Conservation (phyloP, 2,888 invertebrate species). For the Harmothoe impar region DNA sequence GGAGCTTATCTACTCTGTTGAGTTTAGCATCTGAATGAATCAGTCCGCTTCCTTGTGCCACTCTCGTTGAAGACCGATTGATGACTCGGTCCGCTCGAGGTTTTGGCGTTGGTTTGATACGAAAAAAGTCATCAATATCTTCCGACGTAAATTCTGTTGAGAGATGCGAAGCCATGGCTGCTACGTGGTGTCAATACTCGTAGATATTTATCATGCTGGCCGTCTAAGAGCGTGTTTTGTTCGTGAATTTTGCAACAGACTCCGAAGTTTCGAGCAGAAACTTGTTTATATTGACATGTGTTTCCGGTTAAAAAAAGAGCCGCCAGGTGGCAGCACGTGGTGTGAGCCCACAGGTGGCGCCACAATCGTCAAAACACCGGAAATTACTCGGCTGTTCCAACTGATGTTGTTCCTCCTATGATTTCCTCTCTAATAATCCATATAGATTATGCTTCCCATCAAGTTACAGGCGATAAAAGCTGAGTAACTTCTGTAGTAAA, state of each 20-base stretch:
- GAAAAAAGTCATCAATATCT: conserved; percentile 80
- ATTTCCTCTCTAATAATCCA: not conserved
- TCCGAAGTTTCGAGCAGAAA: not conserved
- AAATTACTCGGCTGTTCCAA: conserved; percentile 20
- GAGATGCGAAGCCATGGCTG: conserved; percentile 66
- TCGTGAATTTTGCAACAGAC: not conserved
- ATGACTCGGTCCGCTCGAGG: conserved; percentile 65
- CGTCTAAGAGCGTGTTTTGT: too few species aligned
- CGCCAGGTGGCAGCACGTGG: conserved; percentile 1
- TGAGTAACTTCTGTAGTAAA: too few species aligned
- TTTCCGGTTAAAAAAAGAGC: not conserved
- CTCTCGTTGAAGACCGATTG: conserved; percentile 72
- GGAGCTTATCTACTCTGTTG: conserved; percentile 66
- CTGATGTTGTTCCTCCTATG: not conserved
- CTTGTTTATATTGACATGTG: conserved; percentile 18
- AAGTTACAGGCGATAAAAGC: too few species aligned
- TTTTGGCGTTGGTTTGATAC: conserved; percentile 72
- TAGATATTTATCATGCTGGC: not conserved
- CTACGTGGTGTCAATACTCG: not conserved
- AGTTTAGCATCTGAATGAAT: conserved; percentile 70
- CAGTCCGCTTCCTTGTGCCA: conserved; percentile 68
- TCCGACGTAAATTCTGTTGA: conserved; percentile 76
- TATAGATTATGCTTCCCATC: not conserved
- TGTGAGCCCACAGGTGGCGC: not conserved
- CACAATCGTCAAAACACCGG: conserved; percentile 18